Percentiles rank a stretch among this genome's conserved stretches.
These are phyloP conservation scores for Nanorana parkeri DNA, from an alignment of 2,113 vertebrate species.

Conservation along the genomic window DNA sequence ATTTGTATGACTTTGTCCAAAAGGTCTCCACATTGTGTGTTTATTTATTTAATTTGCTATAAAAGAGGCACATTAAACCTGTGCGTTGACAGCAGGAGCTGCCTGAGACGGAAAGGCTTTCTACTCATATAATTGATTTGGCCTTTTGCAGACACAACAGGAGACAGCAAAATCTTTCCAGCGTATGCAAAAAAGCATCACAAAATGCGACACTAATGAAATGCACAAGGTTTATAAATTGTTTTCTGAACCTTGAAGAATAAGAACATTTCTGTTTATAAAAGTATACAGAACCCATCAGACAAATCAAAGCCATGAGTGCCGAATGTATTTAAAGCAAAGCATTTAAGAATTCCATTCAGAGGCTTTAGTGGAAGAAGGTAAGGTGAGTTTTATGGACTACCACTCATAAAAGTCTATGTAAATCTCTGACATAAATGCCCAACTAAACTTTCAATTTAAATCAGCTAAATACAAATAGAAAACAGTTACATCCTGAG, in stretches of 20 bases:
- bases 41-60: conserved; percentile 25
- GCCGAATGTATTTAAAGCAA: not conserved
- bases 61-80: conserved; percentile 24
- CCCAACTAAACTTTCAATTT: no score
- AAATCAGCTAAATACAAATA: no score
- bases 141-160: conserved; percentile 48
- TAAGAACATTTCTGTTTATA: conserved; percentile 18
- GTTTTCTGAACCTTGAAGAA: conserved; percentile 6
- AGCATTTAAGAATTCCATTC: not conserved
- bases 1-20: not conserved
- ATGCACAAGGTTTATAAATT: conserved; percentile 11
- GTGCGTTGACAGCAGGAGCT: conserved; percentile 21
- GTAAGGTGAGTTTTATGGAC: no score
- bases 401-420: no score
- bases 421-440: no score
- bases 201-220: conserved; percentile 45
- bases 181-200: conserved; percentile 43
- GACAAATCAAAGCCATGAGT: not conserved
- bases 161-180: conserved; percentile 44
- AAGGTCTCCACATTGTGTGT: conserved; percentile 27
- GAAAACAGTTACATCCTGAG: no score
- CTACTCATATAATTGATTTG: conserved; percentile 44
- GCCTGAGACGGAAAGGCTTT: conserved; percentile 29
- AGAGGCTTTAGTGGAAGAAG: no score
- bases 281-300: conserved; percentile 5